Conservation (phyloP, 2,888 invertebrate species). For the Strigamia transsilvanica region DNA sequence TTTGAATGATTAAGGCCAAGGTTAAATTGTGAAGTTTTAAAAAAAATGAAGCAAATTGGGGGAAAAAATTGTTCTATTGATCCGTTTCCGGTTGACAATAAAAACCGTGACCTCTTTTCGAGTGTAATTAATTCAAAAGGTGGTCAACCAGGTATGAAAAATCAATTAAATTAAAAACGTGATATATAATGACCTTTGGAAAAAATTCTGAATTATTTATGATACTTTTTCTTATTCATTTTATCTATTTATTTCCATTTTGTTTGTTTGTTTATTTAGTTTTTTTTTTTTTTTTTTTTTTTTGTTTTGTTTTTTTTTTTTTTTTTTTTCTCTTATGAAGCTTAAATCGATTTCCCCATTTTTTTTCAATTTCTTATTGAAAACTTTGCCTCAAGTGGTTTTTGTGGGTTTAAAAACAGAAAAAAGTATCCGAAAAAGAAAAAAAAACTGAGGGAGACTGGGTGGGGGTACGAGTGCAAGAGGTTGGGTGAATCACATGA, state of each 20-base stretch:
- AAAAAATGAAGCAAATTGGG: neutral
- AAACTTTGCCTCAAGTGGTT: neutral
- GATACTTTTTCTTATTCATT: neutral
- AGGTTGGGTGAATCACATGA: conserved; percentile 16
- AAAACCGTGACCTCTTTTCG: conserved; percentile 5
- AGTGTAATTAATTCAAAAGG: neutral
- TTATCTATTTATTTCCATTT: neutral
- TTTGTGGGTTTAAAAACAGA: neutral
- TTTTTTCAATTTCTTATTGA: neutral
- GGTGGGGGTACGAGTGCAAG: neutral
- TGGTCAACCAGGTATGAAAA: conserved; percentile 11
- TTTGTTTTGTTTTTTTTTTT: neutral
- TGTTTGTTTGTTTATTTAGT: neutral
- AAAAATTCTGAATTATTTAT: neutral
- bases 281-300: neutral
- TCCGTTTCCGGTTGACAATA: neutral
- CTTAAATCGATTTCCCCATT: neutral
- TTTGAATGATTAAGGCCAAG: conserved; percentile 20
- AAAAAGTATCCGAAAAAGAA: neutral
- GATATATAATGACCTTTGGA: too few species aligned
- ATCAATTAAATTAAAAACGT: neutral
- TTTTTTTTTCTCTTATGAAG: neutral
- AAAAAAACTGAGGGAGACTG: neutral
- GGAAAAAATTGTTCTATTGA: neutral
- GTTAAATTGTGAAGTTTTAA: neutral